phyloP scores from a whole-genome alignment of 2,797 vertebrate species.

The Coracias cyanogaster region DNA sequence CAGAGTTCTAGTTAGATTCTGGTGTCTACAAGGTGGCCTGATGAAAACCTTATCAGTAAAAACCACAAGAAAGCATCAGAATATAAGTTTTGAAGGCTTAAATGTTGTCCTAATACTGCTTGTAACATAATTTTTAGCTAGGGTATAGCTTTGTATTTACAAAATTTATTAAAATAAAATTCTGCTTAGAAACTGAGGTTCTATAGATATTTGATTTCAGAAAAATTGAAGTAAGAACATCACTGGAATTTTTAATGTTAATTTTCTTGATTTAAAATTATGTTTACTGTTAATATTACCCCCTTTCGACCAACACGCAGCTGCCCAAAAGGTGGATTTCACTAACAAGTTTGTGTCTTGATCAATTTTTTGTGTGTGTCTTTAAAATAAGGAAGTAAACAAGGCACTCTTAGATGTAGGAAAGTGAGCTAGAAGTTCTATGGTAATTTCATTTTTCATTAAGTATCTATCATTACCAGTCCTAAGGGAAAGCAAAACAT shows the following conservation, averaged over 20 bases:
- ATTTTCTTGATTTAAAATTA: neutral
- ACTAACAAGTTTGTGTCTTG: neutral
- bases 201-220: neutral
- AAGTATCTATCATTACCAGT: neutral
- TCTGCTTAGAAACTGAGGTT: neutral
- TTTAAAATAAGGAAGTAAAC: neutral
- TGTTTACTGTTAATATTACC: neutral
- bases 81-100: neutral
- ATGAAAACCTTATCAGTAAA: neutral
- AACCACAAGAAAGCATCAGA: neutral
- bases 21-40: neutral
- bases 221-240: neutral
- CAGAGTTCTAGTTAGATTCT: neutral
- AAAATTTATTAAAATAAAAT: neutral
- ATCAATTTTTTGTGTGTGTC: neutral
- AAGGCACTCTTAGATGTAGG: neutral
- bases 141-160: neutral
- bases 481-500: neutral
- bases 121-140: neutral
- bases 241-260: neutral
- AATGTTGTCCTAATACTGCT: neutral
- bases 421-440: neutral
- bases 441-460: neutral
- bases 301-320: neutral
- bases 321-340: neutral